These are phyloP conservation scores for Drosophila multiciliata DNA, from an alignment of 2,888 invertebrate genomes.

Conservation along the genomic window DNA sequence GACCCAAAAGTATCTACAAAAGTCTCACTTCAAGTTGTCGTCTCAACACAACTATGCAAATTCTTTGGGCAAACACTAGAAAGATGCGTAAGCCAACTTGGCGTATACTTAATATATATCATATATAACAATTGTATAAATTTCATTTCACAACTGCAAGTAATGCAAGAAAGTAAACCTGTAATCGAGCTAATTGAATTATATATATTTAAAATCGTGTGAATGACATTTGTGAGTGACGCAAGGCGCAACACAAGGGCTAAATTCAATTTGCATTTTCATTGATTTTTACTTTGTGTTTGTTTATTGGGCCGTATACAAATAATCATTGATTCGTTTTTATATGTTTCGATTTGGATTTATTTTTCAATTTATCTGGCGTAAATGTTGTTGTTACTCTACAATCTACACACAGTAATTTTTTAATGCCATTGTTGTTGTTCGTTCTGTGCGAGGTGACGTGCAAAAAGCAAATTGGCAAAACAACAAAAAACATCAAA, in stretches of 20 bases:
- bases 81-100: conserved; percentile 43
- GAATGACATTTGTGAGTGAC: conserved; percentile 61
- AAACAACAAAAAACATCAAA: background rate
- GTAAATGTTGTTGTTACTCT: conserved; percentile 28
- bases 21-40: conserved; percentile 25
- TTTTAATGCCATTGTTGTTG: conserved; percentile 24
- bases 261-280: conserved; percentile 33
- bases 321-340: conserved; percentile 37
- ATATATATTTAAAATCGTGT: conserved; percentile 15
- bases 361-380: conserved; percentile 33
- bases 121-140: background rate
- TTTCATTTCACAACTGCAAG: conserved; percentile 36
- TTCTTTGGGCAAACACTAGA: conserved; percentile 34
- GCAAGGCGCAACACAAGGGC: conserved; percentile 42
- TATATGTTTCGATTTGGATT: conserved; percentile 34
- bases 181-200: conserved; percentile 25
- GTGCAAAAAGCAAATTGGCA: conserved; percentile 57
- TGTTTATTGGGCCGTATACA: conserved; percentile 48
- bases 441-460: conserved; percentile 40
- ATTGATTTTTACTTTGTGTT: conserved; percentile 31
- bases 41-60: conserved; percentile 37
- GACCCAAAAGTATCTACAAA: conserved; percentile 29
- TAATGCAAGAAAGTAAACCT: conserved; percentile 2
- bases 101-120: conserved; percentile 38
- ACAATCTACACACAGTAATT: conserved; percentile 48